Evolutionary conservation across 2,113 vertebrate genomes (phyloP), one percentile per base, ranked within the genome.

Genomic region (Daphoenositta chrysoptera): DNA sequence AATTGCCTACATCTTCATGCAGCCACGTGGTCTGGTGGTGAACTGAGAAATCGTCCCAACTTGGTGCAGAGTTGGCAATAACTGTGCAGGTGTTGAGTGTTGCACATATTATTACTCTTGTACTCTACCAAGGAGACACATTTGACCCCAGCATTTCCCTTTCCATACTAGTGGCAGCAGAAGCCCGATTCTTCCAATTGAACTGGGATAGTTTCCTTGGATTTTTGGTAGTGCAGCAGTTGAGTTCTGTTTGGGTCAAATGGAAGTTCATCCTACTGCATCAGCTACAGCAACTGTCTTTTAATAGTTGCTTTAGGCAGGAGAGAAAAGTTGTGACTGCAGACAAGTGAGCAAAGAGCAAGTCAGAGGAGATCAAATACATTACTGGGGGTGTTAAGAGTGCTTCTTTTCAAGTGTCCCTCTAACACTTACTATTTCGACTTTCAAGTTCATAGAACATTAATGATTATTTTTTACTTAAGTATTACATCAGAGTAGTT

Each of bases 71-170:
- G 20, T 3, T 91, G 47, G 4, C 5, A 6, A 1, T 77, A 54
- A 37, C 33, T 44, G 20, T 63, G 63, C 30, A 51, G 44, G 5
- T 3, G 1, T 18, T 21, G 16, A 66, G 6, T 37, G 15, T 66
- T 71, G 23, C 42, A n/a, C 6, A 1, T 50, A 4, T 48, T 19
- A 18, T 57, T 69, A n/a, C 7, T 72, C 21, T 64, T 10, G 3
- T 78, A 20, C 7, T 85, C 35, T 48, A 2, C 20, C 8, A 23
- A 31, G 30, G 33, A 79, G 17, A 13, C 6, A 2, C 3, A 17
- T 66, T 66, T 0, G 0, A 37, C 26, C 20, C 6, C 18, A 28
- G 3, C 15, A 2, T 58, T 69, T 77, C 27, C 5, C 19, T 66
- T 88, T 63, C 9, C 17, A 6, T n/a, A 10, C 22, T 16, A 21